A percentile compares a stretch with the other conserved stretches of the same genome.
Evolutionary conservation across 2,113 vertebrate genomes (phyloP).

Genomic region (Dascyllus trimaculatus): DNA sequence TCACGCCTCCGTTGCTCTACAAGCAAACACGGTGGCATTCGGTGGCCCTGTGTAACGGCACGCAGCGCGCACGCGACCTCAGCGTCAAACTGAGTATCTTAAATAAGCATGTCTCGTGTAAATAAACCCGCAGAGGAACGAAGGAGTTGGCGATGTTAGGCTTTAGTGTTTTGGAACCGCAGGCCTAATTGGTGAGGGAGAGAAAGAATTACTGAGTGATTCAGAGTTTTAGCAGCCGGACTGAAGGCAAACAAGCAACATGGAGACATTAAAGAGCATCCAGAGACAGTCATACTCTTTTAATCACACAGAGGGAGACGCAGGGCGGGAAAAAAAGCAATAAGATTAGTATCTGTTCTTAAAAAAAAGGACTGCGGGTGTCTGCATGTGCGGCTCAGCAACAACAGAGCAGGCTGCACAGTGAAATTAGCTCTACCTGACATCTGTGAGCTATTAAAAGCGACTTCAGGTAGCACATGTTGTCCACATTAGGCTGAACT

Average conservation of each 20-base stretch:
- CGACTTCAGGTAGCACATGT: slow-evolving; percentile 93
- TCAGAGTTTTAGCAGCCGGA: slow-evolving; percentile 46
- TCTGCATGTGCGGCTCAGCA: slow-evolving; percentile 26
- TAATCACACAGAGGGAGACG: slow-evolving; percentile 24
- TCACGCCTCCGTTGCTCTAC: slow-evolving; percentile 52
- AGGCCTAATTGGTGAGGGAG: slow-evolving; percentile 73
- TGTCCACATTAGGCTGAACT: slow-evolving; percentile 89
- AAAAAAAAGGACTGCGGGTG: slow-evolving; percentile 24
- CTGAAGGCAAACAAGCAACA: slow-evolving; percentile 50
- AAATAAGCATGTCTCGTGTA: slow-evolving; percentile 84
- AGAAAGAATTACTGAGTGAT: slow-evolving; percentile 61
- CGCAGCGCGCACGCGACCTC: slow-evolving; percentile 24
- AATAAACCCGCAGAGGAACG: slow-evolving; percentile 82
- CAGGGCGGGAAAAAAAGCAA: slow-evolving; percentile 10
- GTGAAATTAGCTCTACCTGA: slow-evolving; percentile 73
- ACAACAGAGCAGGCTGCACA: slow-evolving; percentile 22
- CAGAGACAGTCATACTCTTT: slow-evolving; percentile 29
- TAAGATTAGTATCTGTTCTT: slow-evolving; percentile 33
- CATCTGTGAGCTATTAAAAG: slow-evolving; percentile 93
- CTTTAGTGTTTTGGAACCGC: slow-evolving; percentile 70
- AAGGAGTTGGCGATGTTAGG: slow-evolving; percentile 68
- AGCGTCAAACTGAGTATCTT: slow-evolving; percentile 77
- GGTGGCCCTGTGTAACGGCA: slow-evolving; percentile 33
- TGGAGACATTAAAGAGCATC: slow-evolving; percentile 30
- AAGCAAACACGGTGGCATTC: slow-evolving; percentile 55